Conservation (phyloP, 2,113 vertebrate species). For the Acrocephalus kingi region DNA sequence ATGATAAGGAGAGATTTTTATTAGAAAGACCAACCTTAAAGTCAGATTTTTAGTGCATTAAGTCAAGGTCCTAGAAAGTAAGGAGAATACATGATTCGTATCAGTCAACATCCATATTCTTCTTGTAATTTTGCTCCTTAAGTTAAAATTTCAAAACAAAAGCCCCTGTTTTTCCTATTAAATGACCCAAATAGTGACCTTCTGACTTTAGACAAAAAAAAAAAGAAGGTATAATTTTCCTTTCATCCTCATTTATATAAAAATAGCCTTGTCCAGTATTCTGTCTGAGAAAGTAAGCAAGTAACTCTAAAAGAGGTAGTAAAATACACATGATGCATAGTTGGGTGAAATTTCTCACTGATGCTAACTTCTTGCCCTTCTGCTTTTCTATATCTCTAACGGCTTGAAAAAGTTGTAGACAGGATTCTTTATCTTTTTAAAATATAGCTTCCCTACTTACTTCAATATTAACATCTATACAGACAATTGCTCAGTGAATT, state of each 20-base stretch:
- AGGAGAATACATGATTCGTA: background rate
- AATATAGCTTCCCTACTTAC: background rate
- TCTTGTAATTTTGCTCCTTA: background rate
- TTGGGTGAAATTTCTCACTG: background rate
- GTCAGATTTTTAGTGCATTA: background rate
- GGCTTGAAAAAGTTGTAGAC: background rate
- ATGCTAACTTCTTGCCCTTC: background rate
- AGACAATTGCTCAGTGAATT: background rate
- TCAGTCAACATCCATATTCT: background rate
- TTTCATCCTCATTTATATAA: background rate
- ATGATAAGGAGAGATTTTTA: background rate
- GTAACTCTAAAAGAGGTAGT: background rate
- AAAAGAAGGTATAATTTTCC: background rate
- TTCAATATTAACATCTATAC: background rate
- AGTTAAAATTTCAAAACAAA: background rate
- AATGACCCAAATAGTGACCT: background rate
- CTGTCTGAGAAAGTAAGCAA: background rate
- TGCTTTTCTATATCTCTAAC: background rate
- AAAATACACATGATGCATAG: background rate
- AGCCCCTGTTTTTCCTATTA: background rate
- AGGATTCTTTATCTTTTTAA: background rate
- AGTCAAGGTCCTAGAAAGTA: background rate
- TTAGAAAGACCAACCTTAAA: background rate
- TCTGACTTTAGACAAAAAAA: background rate
- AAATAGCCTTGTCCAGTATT: background rate